Evolutionary conservation across 2,113 vertebrate genomes (phyloP).

Genomic region (Gnathochromis pfefferi): DNA sequence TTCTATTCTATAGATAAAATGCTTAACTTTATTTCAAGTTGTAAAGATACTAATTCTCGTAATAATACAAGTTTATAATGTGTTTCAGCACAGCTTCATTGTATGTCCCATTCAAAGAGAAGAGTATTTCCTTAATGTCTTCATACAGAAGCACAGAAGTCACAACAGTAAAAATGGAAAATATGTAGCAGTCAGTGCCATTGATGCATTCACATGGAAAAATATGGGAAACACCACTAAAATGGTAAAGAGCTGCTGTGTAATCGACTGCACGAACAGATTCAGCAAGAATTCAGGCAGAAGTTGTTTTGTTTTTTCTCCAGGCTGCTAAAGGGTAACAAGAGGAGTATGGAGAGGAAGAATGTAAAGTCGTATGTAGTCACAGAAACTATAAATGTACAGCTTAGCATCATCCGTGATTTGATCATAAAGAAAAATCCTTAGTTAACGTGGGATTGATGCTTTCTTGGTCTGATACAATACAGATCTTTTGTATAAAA

Average conservation of each 20-base stretch:
- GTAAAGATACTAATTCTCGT: neutral
- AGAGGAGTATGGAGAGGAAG: neutral
- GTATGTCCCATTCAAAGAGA: neutral
- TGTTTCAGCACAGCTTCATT: neutral
- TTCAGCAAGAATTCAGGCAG: neutral
- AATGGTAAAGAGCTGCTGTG: slow-evolving; percentile 13
- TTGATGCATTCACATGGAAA: slow-evolving; percentile 6
- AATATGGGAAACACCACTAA: neutral
- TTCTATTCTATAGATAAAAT: neutral
- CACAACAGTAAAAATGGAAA: neutral
- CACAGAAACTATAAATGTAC: neutral
- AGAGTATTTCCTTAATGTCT: neutral
- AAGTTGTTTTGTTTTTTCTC: neutral
- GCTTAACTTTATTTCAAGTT: neutral
- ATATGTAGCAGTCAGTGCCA: neutral
- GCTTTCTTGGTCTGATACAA: neutral
- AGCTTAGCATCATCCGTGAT: neutral
- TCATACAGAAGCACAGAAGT: neutral
- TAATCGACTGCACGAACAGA: slow-evolving; percentile 23
- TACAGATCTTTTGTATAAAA: neutral
- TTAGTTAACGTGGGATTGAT: no score
- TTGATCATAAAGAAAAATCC: neutral
- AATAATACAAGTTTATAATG: neutral
- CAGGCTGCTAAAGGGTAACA: neutral
- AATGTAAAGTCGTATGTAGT: neutral